These are phyloP conservation scores for Hypolimnas misippus DNA, from an alignment of 2,888 invertebrate genomes.

Conservation along the genomic window DNA sequence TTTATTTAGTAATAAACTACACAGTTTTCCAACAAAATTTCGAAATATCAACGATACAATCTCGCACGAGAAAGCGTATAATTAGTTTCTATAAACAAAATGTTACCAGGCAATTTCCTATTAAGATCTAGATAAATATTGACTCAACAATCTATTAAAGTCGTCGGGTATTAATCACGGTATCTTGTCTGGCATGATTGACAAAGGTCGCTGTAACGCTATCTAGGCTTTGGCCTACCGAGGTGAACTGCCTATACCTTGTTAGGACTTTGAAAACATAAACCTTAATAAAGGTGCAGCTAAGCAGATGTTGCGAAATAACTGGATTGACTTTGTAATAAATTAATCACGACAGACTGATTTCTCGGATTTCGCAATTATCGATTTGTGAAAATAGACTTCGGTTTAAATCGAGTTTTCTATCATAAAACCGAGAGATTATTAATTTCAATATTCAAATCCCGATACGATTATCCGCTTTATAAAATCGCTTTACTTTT, in stretches of 20 bases:
- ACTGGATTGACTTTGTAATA: constrained; percentile 24
- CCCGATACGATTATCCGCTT: background rate
- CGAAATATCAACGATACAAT: constrained; percentile 5
- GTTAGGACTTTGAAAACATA: constrained; percentile 28
- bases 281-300: constrained; percentile 21
- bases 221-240: constrained; percentile 42
- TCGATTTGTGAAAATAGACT: background rate
- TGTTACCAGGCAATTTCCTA: constrained; percentile 30
- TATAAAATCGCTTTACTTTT: background rate
- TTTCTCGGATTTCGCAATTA: constrained; percentile 13
- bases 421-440: background rate
- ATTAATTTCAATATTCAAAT: background rate
- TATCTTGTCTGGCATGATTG: constrained; percentile 56
- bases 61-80: constrained; percentile 2
- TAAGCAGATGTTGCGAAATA: constrained; percentile 38
- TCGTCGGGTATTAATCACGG: constrained; percentile 54
- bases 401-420: background rate
- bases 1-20: background rate
- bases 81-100: constrained; percentile 9
- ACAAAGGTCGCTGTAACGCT: constrained; percentile 61
- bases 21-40: background rate
- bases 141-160: constrained; percentile 52
- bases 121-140: constrained; percentile 42
- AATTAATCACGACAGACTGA: constrained; percentile 21
- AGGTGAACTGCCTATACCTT: constrained; percentile 39